Evolutionary conservation across 1,140 invertebrate genomes (phyloP).

Genomic region (Dryas iulia): DNA sequence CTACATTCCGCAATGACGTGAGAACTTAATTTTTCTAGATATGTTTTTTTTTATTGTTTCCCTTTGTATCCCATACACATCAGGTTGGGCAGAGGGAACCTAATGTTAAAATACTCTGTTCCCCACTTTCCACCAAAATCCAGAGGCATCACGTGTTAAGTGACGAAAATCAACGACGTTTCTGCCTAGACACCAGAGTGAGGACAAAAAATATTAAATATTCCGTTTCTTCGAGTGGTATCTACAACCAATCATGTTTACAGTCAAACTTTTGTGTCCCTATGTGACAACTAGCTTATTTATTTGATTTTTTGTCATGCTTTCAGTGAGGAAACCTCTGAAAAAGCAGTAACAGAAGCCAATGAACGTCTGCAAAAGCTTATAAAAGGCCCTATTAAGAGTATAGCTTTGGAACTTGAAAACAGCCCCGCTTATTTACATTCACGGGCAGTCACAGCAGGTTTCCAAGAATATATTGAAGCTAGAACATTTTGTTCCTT

Average conservation of each 20-base stretch:
- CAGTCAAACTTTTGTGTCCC: too few relatives aligned
- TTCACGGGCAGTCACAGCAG: constrained; percentile 86
- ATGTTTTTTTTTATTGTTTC: too few relatives aligned
- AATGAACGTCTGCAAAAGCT: constrained; percentile 83
- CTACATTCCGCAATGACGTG: constrained; percentile 86
- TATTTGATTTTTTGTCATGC: not conserved
- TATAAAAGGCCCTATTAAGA: constrained; percentile 82
- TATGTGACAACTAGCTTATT: not conserved
- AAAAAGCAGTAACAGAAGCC: constrained; percentile 84
- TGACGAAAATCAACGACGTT: too few relatives aligned
- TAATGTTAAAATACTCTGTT: too few relatives aligned
- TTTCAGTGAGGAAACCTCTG: constrained; percentile 81
- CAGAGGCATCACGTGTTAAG: too few relatives aligned
- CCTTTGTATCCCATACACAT: too few relatives aligned
- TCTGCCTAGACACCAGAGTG: too few relatives aligned
- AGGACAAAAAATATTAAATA: too few relatives aligned
- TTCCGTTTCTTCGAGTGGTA: too few relatives aligned
- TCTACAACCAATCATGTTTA: too few relatives aligned
- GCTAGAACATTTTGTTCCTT: constrained; percentile 82
- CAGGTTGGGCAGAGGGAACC: too few relatives aligned
- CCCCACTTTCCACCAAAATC: too few relatives aligned
- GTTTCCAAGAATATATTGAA: constrained; percentile 94
- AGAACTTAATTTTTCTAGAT: constrained; percentile 35
- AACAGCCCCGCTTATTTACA: constrained; percentile 88
- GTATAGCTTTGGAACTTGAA: constrained; percentile 87